Percentiles rank a stretch among this genome's conserved stretches.
Evolutionary conservation across 2,113 vertebrate genomes (phyloP).

Genomic region (Pardalotus punctatus): DNA sequence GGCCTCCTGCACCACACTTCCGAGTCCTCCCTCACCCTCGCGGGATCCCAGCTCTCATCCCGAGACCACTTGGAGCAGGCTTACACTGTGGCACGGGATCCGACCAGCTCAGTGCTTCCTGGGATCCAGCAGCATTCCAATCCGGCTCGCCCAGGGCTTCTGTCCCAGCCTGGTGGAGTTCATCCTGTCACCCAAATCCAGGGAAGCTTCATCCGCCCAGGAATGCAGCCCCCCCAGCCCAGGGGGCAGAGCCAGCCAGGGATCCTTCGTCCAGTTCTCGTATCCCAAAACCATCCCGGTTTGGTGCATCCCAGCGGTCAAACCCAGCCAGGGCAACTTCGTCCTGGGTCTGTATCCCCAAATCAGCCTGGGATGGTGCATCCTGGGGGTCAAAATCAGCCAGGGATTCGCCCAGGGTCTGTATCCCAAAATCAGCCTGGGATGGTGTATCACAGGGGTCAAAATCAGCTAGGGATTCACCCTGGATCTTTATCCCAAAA

Average conservation of each 20-base stretch:
- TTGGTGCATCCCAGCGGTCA: accelerated
- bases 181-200: background rate
- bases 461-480: background rate
- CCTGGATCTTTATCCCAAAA: background rate
- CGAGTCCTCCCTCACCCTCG: background rate
- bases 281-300: background rate
- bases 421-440: background rate
- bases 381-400: accelerated
- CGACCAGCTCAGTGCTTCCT: background rate
- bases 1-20: background rate
- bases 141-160: accelerated
- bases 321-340: background rate
- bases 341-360: accelerated
- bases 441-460: accelerated
- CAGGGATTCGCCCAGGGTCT: background rate
- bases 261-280: background rate
- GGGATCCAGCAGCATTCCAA: background rate
- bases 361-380: background rate
- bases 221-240: accelerated
- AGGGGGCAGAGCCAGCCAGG: background rate
- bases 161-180: background rate
- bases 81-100: background rate
- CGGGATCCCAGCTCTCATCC: background rate
- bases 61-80: background rate
- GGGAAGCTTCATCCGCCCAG: accelerated